Evolutionary conservation across 2,888 invertebrate genomes (phyloP), one percentile per base, ranked within the genome.

Genomic region (Eristalis tenax): DNA sequence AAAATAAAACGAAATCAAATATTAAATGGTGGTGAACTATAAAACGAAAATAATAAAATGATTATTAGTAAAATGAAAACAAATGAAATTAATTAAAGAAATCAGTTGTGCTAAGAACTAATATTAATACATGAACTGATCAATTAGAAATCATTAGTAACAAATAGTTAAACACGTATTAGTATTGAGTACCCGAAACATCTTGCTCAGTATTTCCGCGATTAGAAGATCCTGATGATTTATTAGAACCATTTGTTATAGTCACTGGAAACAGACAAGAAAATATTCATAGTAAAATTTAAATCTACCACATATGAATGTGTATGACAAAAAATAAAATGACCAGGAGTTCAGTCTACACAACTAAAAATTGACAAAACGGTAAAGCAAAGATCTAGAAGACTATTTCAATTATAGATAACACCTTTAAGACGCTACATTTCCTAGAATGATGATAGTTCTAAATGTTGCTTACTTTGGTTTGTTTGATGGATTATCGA

Each of bases 401-500:
- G 32, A 32, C 32, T 32, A 38, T 10, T 38, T 38, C 38, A 38
- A 13, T 38, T 38, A 13, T 13, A 38, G 38, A 38, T 13, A 13
- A 38, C 13, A 38, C 11, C 0, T 13, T 38, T 38, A 11, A 38
- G 38, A 38, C 13, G 38, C 38, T 38, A 38, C 38, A 38, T 13
- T 13, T 38, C 13, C 8, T 32, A 32, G 56, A n/a, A 56, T 3
- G 50, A 50, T 50, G 1, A 50, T n/a, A 18, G 18, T 18, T 15
- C 1, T 15, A 50, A 28, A 18, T 50, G 0, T 50, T 4, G 6
- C 89, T 89, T 86, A 91, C 90, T 92, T 91, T 93, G 93, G 90
- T 93, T 93, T 88, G 93, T 92, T 90, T 93, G 93, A 89, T 93
- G 93, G 89, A 93, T 93, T 85, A 93, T 93, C 89, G 93, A 93